Conservation (phyloP, 2,113 vertebrate species). For the Montifringilla adamsi region DNA sequence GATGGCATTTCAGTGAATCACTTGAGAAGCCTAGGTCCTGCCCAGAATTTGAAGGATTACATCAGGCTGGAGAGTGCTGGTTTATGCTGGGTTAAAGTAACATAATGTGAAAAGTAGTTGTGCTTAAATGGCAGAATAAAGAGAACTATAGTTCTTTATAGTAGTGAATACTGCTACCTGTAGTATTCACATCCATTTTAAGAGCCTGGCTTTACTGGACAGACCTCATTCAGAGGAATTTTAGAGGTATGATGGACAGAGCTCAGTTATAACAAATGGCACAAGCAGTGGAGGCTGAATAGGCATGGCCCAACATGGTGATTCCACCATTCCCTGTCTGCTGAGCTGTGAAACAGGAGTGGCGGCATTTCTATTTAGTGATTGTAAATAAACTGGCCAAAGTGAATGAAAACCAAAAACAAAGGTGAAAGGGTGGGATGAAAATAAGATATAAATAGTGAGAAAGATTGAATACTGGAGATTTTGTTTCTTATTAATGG, state of each 20-base stretch:
- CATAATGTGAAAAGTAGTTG: background rate
- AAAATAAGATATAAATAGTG: background rate
- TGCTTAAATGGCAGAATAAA: background rate
- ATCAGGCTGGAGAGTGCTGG: background rate
- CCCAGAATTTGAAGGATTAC: background rate
- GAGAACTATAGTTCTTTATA: background rate
- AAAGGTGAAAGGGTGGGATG: background rate
- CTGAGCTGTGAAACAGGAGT: background rate
- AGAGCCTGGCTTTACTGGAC: background rate
- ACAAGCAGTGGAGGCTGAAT: background rate
- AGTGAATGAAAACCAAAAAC: background rate
- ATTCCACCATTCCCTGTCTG: background rate
- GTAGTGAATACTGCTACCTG: background rate
- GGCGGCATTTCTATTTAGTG: background rate
- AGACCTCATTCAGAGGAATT: background rate
- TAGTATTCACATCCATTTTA: background rate
- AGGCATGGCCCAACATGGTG: rapidly evolving
- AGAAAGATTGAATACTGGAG: background rate
- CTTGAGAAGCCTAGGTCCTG: background rate
- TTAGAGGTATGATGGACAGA: background rate
- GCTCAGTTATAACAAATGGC: background rate
- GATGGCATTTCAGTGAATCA: background rate
- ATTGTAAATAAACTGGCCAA: background rate
- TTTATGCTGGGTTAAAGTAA: background rate
- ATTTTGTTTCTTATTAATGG: constrained; percentile 35